Conservation (phyloP, 1,140 invertebrate genomes). For the Spodoptera litura region DNA sequence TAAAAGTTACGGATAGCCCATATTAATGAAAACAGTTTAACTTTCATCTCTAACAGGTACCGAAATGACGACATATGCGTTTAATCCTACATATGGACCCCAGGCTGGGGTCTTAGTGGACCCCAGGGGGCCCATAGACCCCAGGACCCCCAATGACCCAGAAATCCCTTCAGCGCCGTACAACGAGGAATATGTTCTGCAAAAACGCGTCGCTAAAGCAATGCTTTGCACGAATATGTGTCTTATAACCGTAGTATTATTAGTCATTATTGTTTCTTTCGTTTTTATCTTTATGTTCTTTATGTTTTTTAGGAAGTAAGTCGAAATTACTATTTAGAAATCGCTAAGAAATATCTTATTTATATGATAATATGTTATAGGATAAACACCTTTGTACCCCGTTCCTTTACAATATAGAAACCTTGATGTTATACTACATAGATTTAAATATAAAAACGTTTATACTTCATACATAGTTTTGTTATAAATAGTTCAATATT, state of each 20-base stretch:
- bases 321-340: no score
- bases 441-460: no score
- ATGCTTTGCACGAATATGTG: constrained; percentile 13
- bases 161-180: constrained; percentile 14
- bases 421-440: no score
- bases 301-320: neutral
- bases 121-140: neutral
- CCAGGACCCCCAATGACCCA: neutral
- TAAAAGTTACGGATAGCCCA: neutral
- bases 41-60: neutral
- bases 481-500: no score
- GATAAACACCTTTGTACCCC: no score
- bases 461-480: no score
- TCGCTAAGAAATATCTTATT: no score
- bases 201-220: neutral
- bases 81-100: neutral
- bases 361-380: no score
- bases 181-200: constrained; percentile 7
- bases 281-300: constrained; percentile 17
- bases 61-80: neutral
- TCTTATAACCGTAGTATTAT: neutral
- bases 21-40: constrained; percentile 24
- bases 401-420: no score
- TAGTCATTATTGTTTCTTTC: neutral
- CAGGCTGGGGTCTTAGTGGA: neutral